A percentile compares a stretch with the other conserved stretches of the same genome.
phyloP scores from a whole-genome alignment of 2,797 vertebrate species.

The Acanthurus tractus region DNA sequence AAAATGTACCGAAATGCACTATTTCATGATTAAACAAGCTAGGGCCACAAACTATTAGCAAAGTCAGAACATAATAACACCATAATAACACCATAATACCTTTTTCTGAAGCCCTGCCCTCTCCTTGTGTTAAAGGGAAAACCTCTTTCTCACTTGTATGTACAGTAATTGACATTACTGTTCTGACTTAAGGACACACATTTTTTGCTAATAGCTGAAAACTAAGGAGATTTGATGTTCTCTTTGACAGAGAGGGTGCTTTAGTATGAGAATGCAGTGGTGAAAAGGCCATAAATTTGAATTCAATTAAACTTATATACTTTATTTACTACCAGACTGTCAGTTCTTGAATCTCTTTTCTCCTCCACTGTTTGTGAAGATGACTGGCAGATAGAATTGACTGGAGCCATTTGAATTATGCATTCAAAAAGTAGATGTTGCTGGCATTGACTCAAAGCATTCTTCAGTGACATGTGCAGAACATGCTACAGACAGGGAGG shows the following conservation, averaged over 20 bases:
- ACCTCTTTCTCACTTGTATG: background rate
- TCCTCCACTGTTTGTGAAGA: conserved; percentile 27
- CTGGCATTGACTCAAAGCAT: conserved; percentile 77
- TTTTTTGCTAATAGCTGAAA: conserved; percentile 4
- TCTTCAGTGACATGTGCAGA: conserved; percentile 79
- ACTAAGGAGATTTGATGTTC: conserved; percentile 11
- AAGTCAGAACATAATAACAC: background rate
- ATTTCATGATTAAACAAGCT: background rate
- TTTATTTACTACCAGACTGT: conserved; percentile 19
- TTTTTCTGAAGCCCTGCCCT: conserved; percentile 16
- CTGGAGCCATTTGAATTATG: conserved; percentile 58
- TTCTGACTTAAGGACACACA: conserved; percentile 22
- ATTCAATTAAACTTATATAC: background rate
- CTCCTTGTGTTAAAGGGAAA: conserved; percentile 9
- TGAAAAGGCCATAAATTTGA: background rate
- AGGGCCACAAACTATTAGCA: background rate
- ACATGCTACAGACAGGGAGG: conserved; percentile 61
- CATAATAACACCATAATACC: background rate
- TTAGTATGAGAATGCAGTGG: background rate
- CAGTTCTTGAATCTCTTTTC: background rate
- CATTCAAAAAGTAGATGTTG: conserved; percentile 61
- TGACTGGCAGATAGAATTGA: conserved; percentile 43
- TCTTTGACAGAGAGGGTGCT: conserved; percentile 3
- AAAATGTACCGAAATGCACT: background rate
- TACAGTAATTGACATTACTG: conserved; percentile 10